phyloP scores from a whole-genome alignment of 2,888 invertebrate genomes.

The Tetrapedia diversipes region DNA sequence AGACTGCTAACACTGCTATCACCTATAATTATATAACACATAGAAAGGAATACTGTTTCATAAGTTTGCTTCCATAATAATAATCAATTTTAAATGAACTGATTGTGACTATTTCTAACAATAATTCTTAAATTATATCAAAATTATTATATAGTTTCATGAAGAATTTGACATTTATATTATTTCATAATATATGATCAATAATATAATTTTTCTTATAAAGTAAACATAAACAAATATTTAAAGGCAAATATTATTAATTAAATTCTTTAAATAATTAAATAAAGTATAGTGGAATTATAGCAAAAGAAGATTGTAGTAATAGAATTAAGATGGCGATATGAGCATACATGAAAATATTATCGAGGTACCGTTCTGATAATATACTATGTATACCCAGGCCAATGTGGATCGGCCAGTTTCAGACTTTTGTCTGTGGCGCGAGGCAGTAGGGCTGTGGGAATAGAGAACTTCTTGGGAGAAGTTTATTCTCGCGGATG shows the following conservation, averaged over 20 bases:
- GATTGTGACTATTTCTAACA: no score
- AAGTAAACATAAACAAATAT: background rate
- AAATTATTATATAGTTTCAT: no score
- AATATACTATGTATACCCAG: slow-evolving; percentile 22
- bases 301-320: no score
- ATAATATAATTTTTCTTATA: no score
- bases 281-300: background rate
- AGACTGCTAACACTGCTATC: background rate
- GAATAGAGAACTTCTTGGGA: slow-evolving; percentile 50
- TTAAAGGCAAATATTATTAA: background rate
- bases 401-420: slow-evolving; percentile 61
- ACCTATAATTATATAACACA: background rate
- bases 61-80: background rate
- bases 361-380: slow-evolving; percentile 38
- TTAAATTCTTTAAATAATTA: background rate
- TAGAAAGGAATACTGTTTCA: background rate
- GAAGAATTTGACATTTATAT: background rate
- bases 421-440: slow-evolving; percentile 71
- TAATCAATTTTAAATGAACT: no score
- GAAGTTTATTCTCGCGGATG: slow-evolving; percentile 65
- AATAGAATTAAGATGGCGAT: slow-evolving; percentile 5
- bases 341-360: slow-evolving; percentile 5
- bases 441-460: slow-evolving; percentile 60
- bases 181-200: background rate
- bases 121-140: no score